Conservation (phyloP, 2,797 vertebrate genomes). For the Meda fulgida region DNA sequence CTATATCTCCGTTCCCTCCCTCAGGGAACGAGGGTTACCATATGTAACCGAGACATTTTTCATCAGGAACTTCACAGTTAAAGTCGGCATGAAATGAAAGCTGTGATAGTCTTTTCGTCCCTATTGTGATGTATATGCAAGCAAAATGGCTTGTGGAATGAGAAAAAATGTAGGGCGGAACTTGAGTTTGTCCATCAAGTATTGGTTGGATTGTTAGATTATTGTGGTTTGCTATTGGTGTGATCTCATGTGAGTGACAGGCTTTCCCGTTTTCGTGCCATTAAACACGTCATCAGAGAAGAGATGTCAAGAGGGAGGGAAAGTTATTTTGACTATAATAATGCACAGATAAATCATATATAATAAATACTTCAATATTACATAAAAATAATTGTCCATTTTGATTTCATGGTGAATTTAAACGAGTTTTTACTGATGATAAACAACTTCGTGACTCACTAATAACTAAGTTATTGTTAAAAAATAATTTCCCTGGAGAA, state of each 20-base stretch:
- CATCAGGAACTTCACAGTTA: not conserved
- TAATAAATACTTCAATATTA: not conserved
- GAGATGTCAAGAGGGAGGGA: not conserved
- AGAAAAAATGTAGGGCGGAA: not conserved
- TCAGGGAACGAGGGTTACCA: too few relatives aligned
- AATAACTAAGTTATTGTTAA: not conserved
- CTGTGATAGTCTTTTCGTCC: not conserved
- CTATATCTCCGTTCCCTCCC: too few relatives aligned
- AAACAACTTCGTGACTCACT: not conserved
- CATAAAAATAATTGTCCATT: not conserved
- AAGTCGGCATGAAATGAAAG: not conserved
- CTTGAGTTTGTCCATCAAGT: too few relatives aligned
- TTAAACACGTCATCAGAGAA: not conserved
- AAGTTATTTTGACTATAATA: not conserved
- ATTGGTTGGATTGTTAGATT: not conserved
- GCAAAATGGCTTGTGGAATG: not conserved
- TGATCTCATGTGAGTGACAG: not conserved
- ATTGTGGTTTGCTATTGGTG: not conserved
- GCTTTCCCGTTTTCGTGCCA: not conserved
- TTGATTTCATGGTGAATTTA: not conserved
- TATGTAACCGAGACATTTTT: too few relatives aligned
- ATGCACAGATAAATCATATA: not conserved
- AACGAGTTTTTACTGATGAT: not conserved
- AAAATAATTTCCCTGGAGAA: not conserved
- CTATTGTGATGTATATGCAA: not conserved